phyloP scores from a whole-genome alignment of 2,113 vertebrate genomes.

The Planiliza haematocheilus region DNA sequence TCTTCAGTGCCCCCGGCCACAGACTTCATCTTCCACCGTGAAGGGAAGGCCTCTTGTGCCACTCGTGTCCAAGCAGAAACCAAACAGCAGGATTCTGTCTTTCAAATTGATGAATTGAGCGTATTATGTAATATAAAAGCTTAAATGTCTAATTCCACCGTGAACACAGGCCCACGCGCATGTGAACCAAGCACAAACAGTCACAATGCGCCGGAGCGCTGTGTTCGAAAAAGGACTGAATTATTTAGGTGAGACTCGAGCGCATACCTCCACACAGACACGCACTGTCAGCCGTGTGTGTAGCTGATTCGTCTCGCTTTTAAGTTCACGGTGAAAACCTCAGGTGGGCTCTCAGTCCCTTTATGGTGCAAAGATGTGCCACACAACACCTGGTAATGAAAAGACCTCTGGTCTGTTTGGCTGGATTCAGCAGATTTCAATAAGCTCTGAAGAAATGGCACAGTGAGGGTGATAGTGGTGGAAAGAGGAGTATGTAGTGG shows the following conservation, averaged over 20 bases:
- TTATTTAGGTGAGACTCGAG: constrained; percentile 67
- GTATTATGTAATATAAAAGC: constrained; percentile 42
- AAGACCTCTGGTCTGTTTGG: neutral
- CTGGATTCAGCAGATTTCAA: neutral
- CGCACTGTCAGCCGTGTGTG: constrained; percentile 29
- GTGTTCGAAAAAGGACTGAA: constrained; percentile 59
- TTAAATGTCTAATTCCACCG: constrained; percentile 21
- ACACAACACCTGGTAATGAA: neutral
- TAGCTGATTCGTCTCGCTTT: constrained; percentile 45
- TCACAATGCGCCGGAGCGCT: constrained; percentile 27
- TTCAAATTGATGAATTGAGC: neutral
- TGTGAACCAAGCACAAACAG: neutral
- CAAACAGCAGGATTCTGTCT: neutral
- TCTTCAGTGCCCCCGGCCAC: constrained; percentile 22
- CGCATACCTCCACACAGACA: constrained; percentile 36
- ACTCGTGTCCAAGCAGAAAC: constrained; percentile 16
- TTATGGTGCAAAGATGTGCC: constrained; percentile 13
- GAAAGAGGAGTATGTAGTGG: constrained; percentile 20
- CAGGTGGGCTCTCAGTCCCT: constrained; percentile 22
- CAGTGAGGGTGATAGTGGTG: neutral
- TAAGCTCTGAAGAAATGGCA: constrained; percentile 9
- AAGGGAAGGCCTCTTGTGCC: constrained; percentile 9
- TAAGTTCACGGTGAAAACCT: constrained; percentile 38
- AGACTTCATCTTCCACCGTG: constrained; percentile 12
- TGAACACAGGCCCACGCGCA: constrained; percentile 15